A percentile compares a stretch with the other conserved stretches of the same genome.
phyloP scores from a whole-genome alignment of 2,797 vertebrate species.

The Danio kyathit region DNA sequence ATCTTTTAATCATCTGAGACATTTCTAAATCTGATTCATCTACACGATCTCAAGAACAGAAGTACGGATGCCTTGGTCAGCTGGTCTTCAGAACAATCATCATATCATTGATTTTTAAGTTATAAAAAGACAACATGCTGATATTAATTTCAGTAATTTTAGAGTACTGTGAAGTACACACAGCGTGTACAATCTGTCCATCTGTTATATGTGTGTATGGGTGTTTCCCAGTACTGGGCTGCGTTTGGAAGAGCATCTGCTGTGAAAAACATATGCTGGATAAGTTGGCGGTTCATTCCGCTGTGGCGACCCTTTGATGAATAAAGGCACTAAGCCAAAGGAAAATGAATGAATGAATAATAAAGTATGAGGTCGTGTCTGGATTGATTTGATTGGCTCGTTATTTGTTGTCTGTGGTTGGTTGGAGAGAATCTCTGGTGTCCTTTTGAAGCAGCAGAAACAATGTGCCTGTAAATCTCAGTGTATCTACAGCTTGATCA shows the following conservation, averaged over 20 bases:
- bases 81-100: background rate
- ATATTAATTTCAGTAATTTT: conserved; percentile 14
- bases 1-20: background rate
- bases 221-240: too few species aligned
- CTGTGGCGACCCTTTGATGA: too few species aligned
- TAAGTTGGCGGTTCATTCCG: too few species aligned
- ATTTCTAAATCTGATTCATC: background rate
- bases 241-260: too few species aligned
- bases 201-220: too few species aligned
- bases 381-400: background rate
- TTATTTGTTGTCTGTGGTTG: conserved; percentile 6
- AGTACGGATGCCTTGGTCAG: conserved; percentile 4
- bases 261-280: too few species aligned
- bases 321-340: too few species aligned
- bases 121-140: background rate
- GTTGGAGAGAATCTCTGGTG: background rate
- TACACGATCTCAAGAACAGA: background rate
- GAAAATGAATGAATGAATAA: too few species aligned
- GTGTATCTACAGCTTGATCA: background rate
- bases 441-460: conserved; percentile 11
- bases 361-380: background rate
- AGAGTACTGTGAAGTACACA: background rate
- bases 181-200: conserved; percentile 15
- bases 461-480: background rate
- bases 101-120: background rate